Evolutionary conservation across 2,113 vertebrate genomes (phyloP).

Genomic region (Oncorhynchus nerka): DNA sequence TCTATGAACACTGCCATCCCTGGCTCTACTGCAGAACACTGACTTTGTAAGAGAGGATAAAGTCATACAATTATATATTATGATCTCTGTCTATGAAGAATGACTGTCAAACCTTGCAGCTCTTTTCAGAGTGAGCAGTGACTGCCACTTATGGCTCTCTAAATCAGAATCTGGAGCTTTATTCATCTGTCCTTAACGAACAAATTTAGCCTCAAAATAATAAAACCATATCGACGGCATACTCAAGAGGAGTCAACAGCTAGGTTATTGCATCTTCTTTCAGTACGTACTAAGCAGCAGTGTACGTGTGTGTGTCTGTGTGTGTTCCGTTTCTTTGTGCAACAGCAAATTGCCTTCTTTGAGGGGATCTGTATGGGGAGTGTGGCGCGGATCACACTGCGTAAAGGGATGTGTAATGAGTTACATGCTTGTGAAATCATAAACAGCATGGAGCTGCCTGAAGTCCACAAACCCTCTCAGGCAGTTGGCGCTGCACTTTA

Average conservation of each 20-base stretch:
- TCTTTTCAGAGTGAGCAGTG: not conserved
- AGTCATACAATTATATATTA: not conserved
- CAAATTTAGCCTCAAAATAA: conserved; percentile 20
- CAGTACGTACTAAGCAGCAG: conserved; percentile 9
- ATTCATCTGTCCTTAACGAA: conserved; percentile 1
- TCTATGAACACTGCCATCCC: not conserved
- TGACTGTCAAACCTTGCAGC: not conserved
- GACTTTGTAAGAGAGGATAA: not conserved
- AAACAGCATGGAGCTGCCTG: conserved; percentile 56
- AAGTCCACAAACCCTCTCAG: conserved; percentile 42
- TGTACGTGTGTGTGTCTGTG: not conserved
- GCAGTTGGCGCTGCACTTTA: conserved; percentile 35
- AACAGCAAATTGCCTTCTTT: conserved; percentile 48
- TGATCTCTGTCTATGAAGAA: not conserved
- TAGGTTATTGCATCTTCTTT: not conserved
- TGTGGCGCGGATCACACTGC: conserved; percentile 42
- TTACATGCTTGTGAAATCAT: conserved; percentile 67
- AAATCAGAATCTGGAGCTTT: not conserved
- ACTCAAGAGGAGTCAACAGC: conserved; percentile 9
- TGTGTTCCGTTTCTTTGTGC: not conserved
- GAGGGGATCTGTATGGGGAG: conserved; percentile 39
- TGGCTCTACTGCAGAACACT: not conserved
- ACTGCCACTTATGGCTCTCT: not conserved
- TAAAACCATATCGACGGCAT: conserved; percentile 14
- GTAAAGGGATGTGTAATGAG: conserved; percentile 61